These are phyloP conservation scores for human DNA, from an alignment of 2,113 vertebrate species.

Conservation along the genomic window GRCh38 chr17:14183501-14184000, in stretches of 20 bases:
- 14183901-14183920: neutral
- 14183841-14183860: neutral
- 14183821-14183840: neutral
- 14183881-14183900: neutral
- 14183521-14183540: neutral
- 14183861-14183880: neutral
- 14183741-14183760: neutral
- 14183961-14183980: neutral
- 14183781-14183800: neutral
- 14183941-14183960: neutral
- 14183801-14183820: neutral
- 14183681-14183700: neutral
- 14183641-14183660: slow-evolving; percentile 70
- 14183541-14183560: neutral
- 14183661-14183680: neutral
- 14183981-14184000: neutral
- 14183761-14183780: neutral
- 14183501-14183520: slow-evolving; percentile 22
- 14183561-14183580: neutral
- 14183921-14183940: neutral
- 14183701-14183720: neutral
- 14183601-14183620: slow-evolving; percentile 43
- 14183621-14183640: slow-evolving; percentile 61
- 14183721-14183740: neutral
- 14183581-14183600: slow-evolving; percentile 1